A percentile compares a stretch with the other conserved stretches of the same genome.
These are phyloP conservation scores for Pangasius djambal DNA, from an alignment of 2,797 vertebrate species.

Conservation along the genomic window DNA sequence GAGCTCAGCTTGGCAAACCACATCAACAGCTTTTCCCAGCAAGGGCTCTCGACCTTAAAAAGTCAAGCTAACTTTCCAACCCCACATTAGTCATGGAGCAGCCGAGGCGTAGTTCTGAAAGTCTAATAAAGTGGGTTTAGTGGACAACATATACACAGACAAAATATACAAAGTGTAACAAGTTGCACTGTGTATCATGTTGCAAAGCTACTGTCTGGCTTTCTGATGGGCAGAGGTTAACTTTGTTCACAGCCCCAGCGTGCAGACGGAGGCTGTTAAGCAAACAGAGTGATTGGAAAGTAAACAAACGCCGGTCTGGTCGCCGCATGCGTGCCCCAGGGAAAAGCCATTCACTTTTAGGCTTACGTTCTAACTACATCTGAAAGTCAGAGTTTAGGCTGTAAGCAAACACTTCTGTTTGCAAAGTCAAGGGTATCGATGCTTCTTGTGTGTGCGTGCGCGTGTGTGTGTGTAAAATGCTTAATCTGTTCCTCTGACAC, in stretches of 20 bases:
- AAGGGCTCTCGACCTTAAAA: constrained; percentile 18
- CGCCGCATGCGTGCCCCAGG: constrained; percentile 77
- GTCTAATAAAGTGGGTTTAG: constrained; percentile 15
- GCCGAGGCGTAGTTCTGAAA: background rate
- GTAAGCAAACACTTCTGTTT: constrained; percentile 91
- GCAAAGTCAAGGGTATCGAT: constrained; percentile 88
- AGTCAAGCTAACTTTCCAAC: constrained; percentile 21
- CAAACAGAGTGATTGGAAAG: constrained; percentile 84
- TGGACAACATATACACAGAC: background rate
- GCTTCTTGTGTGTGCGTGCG: constrained; percentile 62
- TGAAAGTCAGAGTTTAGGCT: constrained; percentile 85
- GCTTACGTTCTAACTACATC: constrained; percentile 87
- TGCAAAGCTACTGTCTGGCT: constrained; percentile 48
- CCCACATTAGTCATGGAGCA: background rate
- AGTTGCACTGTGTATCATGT: constrained; percentile 20
- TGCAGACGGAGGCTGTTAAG: constrained; percentile 74
- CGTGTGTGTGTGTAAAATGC: constrained; percentile 76
- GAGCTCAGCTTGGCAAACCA: constrained; percentile 25
- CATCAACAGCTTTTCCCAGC: constrained; percentile 23
- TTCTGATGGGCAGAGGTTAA: constrained; percentile 46
- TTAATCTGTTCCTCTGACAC: constrained; percentile 80
- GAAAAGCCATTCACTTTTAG: constrained; percentile 84
- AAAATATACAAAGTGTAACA: constrained; percentile 29
- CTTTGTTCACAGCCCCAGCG: constrained; percentile 80
- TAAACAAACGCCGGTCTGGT: constrained; percentile 83